Evolutionary conservation across 2,113 vertebrate genomes (phyloP).

Genomic region (Dipodomys stephensi): DNA sequence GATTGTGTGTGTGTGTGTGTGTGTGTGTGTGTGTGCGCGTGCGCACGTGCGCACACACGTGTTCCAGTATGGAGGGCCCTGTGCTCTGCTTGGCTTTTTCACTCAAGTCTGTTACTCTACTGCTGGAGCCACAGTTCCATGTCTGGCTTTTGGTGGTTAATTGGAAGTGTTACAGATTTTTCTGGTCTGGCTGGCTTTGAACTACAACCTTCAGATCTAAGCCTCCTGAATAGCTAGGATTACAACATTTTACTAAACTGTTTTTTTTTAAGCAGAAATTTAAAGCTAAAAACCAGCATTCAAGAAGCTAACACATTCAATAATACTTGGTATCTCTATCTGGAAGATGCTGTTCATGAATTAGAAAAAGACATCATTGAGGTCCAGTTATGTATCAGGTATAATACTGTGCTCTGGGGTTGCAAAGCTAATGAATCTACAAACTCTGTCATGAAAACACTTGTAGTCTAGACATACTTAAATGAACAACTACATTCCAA

Average conservation of each 20-base stretch:
- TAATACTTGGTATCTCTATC: constrained; percentile 21
- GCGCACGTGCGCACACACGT: no score
- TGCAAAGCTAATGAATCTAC: constrained; percentile 9
- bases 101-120: no score
- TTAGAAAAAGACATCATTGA: constrained; percentile 20
- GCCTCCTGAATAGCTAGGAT: no score
- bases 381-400: background rate
- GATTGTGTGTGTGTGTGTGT: background rate
- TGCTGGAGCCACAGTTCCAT: no score
- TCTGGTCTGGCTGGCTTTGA: no score
- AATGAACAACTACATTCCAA: background rate
- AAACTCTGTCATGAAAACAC: background rate
- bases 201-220: no score
- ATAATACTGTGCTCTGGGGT: background rate
- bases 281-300: constrained; percentile 33
- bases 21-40: no score
- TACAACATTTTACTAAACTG: no score
- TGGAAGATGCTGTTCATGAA: background rate
- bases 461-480: background rate
- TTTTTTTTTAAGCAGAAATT: constrained; percentile 22
- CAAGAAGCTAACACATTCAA: background rate
- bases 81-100: no score
- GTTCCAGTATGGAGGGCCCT: no score
- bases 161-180: no score
- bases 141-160: no score